Evolutionary conservation across 1,140 invertebrate species (phyloP).

Genomic region (Sycophaga agraensis): DNA sequence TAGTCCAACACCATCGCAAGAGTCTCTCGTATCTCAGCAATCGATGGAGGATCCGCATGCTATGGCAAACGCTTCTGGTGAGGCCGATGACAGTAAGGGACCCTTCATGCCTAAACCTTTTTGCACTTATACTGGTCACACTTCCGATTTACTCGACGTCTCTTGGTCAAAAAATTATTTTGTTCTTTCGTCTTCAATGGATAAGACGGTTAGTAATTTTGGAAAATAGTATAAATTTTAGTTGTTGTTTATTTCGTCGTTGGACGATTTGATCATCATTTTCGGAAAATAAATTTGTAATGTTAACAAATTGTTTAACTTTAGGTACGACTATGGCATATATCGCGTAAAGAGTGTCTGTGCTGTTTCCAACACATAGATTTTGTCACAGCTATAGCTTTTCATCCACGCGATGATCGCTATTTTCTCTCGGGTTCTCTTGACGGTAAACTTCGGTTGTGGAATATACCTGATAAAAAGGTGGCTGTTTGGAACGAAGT

Average conservation of each 20-base stretch:
- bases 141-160: slow-evolving; percentile 93
- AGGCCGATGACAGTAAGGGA: slow-evolving; percentile 59
- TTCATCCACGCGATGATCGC: slow-evolving; percentile 93
- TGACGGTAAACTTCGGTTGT: slow-evolving; percentile 94
- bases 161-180: slow-evolving; percentile 99
- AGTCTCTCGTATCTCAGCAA: slow-evolving; percentile 79
- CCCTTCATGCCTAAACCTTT: slow-evolving; percentile 93
- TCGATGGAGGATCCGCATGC: slow-evolving; percentile 67
- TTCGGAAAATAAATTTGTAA: too few species aligned
- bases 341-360: slow-evolving; percentile 92
- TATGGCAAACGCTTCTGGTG: slow-evolving; percentile 52
- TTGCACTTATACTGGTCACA: slow-evolving; percentile 91
- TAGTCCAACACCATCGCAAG: slow-evolving; percentile 87
- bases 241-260: too few species aligned
- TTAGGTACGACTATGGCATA: slow-evolving; percentile 86
- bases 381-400: slow-evolving; percentile 97
- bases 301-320: too few species aligned
- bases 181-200: slow-evolving; percentile 95
- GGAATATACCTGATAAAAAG: slow-evolving; percentile 99
- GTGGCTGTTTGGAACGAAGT: slow-evolving; percentile 97
- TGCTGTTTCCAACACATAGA: slow-evolving; percentile 99
- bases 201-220: slow-evolving; percentile 82
- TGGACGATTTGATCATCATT: too few species aligned
- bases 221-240: too few species aligned
- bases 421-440: slow-evolving; percentile 95